Percentiles rank a stretch among this genome's conserved stretches.
phyloP scores from a whole-genome alignment of 2,797 vertebrate genomes.

The Sternarchorhynchus goeldii region DNA sequence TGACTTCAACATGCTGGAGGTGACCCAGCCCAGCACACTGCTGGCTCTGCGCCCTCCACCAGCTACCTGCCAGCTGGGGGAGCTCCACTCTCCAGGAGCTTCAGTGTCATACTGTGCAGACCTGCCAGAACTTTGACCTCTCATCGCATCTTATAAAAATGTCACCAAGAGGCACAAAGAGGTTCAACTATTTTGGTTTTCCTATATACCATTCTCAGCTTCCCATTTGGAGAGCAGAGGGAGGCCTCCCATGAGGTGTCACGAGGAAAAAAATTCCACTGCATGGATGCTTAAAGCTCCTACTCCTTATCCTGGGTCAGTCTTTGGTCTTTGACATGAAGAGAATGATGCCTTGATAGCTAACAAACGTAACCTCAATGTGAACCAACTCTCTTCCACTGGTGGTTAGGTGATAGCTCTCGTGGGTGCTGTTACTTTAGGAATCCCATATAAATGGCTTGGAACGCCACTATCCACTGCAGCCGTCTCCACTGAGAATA shows the following conservation, averaged over 20 bases:
- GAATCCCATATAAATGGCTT: not conserved
- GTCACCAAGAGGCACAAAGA: conserved; percentile 78
- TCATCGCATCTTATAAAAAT: conserved; percentile 74
- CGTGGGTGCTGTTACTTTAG: not conserved
- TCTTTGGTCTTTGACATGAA: not conserved
- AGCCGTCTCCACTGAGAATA: not conserved
- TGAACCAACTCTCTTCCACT: not conserved
- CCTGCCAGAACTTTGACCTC: conserved; percentile 69
- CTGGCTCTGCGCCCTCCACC: too few relatives aligned
- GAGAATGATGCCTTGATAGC: not conserved
- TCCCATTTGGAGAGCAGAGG: conserved; percentile 3
- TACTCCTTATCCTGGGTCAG: not conserved
- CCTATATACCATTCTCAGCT: conserved; percentile 61
- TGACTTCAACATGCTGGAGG: not conserved
- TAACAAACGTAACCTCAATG: not conserved
- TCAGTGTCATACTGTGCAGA: conserved; percentile 18
- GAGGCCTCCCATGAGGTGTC: not conserved
- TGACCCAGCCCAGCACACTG: not conserved
- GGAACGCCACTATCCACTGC: not conserved
- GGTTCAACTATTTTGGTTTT: conserved; percentile 78
- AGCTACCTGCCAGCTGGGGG: too few relatives aligned
- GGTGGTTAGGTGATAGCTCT: not conserved
- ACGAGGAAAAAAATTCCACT: conserved; percentile 10
- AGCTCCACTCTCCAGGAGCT: too few relatives aligned
- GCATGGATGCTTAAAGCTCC: conserved; percentile 8